A percentile compares a stretch with the other conserved stretches of the same genome.
phyloP scores from a whole-genome alignment of 2,797 vertebrate genomes.

The Lerista edwardsae region DNA sequence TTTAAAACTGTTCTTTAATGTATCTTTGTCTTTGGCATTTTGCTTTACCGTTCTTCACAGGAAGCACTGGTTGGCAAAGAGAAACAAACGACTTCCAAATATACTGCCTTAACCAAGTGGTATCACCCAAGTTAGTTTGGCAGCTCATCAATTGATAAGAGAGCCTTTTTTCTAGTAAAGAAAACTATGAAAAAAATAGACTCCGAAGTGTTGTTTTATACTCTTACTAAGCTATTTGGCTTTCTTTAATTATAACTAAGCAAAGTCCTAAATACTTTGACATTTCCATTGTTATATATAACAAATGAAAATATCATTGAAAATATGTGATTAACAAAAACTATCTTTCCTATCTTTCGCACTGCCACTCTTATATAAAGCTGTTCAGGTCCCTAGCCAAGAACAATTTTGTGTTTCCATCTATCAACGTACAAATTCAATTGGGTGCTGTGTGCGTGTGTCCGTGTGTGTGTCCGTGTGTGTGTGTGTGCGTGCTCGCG shows the following conservation, averaged over 20 bases:
- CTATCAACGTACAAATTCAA: background rate
- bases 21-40: background rate
- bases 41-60: background rate
- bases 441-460: background rate
- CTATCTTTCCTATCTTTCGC: background rate
- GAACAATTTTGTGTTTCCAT: background rate
- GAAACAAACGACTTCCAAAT: background rate
- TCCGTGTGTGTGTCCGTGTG: no score
- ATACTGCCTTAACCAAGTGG: background rate
- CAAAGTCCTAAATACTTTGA: conserved; percentile 1
- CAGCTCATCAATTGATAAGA: background rate
- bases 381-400: background rate
- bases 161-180: background rate
- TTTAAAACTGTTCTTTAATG: background rate
- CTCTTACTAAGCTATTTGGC: background rate
- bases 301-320: background rate
- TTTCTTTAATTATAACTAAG: background rate
- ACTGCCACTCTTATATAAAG: background rate
- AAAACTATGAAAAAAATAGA: conserved; percentile 4
- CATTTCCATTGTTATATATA: background rate
- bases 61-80: background rate
- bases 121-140: background rate
- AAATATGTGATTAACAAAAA: background rate
- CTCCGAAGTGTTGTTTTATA: background rate
- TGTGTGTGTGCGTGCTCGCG: no score